A percentile compares a stretch with the other conserved stretches of the same genome.
Evolutionary conservation across 2,113 vertebrate genomes (phyloP).

Genomic region (Gymnobelideus leadbeateri): DNA sequence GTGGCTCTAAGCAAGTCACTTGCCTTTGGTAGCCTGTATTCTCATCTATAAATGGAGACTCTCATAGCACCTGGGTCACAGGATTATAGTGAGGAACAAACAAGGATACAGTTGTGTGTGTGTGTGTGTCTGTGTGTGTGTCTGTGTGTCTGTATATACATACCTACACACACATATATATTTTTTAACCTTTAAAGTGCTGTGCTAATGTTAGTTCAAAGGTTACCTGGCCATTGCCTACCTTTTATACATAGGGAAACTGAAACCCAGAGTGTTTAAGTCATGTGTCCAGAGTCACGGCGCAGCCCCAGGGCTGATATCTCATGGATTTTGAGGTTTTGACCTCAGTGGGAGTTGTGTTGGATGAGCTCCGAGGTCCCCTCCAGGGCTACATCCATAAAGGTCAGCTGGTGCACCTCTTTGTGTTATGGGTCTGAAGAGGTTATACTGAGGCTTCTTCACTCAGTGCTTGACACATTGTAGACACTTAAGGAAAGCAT

Average conservation of each 20-base stretch:
- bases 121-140: too few relatives aligned
- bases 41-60: not conserved
- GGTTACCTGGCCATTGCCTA: not conserved
- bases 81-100: too few relatives aligned
- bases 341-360: not conserved
- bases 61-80: too few relatives aligned
- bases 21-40: not conserved
- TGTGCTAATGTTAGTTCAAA: not conserved
- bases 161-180: too few relatives aligned
- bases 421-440: not conserved
- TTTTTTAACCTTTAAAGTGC: too few relatives aligned
- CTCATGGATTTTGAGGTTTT: not conserved
- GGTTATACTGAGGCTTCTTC: not conserved
- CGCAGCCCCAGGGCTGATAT: not conserved
- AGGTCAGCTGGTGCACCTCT: too few relatives aligned
- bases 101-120: too few relatives aligned
- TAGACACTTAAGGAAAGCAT: conserved; percentile 3
- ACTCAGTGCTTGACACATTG: not conserved
- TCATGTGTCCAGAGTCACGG: not conserved
- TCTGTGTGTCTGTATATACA: too few relatives aligned
- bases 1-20: not conserved
- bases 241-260: not conserved
- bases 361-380: too few relatives aligned
- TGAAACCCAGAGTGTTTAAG: not conserved
- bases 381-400: too few relatives aligned